Percentiles rank a stretch among this genome's conserved stretches.
Evolutionary conservation across 1,140 invertebrate species (phyloP).

Genomic region (Zaprionus gabonicus): DNA sequence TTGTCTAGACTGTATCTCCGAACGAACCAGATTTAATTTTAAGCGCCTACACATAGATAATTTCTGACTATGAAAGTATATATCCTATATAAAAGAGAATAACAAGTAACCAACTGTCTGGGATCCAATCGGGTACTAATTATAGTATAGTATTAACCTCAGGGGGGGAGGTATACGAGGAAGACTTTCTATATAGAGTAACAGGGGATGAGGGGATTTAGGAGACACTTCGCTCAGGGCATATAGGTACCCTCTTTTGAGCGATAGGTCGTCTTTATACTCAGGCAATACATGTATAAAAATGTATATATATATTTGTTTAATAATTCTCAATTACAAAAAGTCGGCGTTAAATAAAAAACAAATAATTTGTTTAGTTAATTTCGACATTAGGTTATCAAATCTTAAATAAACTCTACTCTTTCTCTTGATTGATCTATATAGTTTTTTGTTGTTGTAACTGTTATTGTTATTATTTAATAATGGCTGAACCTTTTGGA

Average conservation of each 20-base stretch:
- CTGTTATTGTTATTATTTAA: background rate
- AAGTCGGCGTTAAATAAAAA: constrained; percentile 50
- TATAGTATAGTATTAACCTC: too few species aligned
- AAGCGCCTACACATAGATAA: background rate
- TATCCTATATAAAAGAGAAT: background rate
- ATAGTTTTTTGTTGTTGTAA: background rate
- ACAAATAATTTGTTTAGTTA: constrained; percentile 3
- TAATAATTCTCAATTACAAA: constrained; percentile 74
- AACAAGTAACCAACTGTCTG: background rate
- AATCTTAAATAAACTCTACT: constrained; percentile 24
- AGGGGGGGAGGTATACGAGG: too few species aligned
- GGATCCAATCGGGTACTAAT: background rate
- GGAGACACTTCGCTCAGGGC: too few species aligned
- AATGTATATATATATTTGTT: constrained; percentile 30
- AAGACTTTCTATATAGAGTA: too few species aligned
- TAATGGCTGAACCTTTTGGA: background rate
- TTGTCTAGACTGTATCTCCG: constrained; percentile 80
- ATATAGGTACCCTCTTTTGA: too few species aligned
- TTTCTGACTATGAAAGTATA: background rate
- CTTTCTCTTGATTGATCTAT: background rate
- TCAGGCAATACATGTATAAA: constrained; percentile 1
- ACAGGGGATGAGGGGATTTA: too few species aligned
- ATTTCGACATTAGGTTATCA: constrained; percentile 13
- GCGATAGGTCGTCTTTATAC: background rate
- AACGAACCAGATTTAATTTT: constrained; percentile 8